Conservation (phyloP, 2,113 vertebrate species). For the Ondatra zibethicus region DNA sequence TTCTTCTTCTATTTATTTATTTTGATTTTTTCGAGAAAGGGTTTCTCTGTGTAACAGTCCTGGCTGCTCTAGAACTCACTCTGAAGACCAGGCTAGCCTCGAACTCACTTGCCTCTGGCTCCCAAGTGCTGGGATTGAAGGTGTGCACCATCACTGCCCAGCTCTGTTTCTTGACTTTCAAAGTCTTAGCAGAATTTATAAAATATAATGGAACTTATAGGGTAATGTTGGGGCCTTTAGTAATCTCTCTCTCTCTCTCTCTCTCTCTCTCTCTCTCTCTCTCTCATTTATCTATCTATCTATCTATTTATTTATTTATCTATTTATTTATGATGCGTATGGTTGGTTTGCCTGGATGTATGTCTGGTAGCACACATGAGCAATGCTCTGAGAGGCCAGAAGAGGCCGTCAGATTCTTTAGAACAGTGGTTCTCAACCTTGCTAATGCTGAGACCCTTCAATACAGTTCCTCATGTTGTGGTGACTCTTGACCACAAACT, state of each 20-base stretch:
- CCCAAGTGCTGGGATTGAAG: no score
- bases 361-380: not conserved
- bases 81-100: no score
- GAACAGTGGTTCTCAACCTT: not conserved
- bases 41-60: no score
- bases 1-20: no score
- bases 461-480: not conserved
- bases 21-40: no score
- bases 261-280: no score
- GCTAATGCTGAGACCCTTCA: not conserved
- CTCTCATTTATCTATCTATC: no score
- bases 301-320: no score
- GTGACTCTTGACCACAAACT: not conserved
- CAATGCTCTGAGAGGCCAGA: not conserved
- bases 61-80: no score
- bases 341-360: not conserved
- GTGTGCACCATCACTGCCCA: no score
- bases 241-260: not conserved
- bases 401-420: not conserved
- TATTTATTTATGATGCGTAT: not conserved
- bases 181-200: not conserved
- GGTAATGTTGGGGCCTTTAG: not conserved
- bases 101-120: no score
- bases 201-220: not conserved
- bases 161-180: conserved; percentile 24